Evolutionary conservation across 2,888 invertebrate species (phyloP), one percentile per base, ranked within the genome.

Genomic region (Punctoribates punctum): DNA sequence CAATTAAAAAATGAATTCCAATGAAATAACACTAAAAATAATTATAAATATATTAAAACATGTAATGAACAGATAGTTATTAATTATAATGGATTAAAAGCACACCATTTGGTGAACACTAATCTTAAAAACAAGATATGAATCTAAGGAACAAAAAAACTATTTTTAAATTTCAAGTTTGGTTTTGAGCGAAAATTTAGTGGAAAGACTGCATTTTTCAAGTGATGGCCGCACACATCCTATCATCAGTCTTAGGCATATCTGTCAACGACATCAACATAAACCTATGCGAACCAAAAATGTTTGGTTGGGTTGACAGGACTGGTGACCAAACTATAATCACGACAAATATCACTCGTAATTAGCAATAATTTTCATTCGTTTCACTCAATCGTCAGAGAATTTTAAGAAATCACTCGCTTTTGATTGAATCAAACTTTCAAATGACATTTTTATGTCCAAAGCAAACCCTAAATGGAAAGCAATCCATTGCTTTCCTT

Each of bases 141-240:
- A 42, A 42, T 42, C 42, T 42, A 11, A 42, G 11, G 13, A 42
- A 42, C 42, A 42, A 42, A 42, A 42, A 42, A 51, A 20, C n/a
- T 51, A 20, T 51, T 20, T 51, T 51, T 20, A 51, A 51, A 51
- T 20, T n/a, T 51, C 20, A 20, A 51, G 51, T 20, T 51, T 20
- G 9, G 20, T 51, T 51, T 62, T 17, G 23, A 27, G 29, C 27
- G 20, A 62, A 62, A 62, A 62, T 15, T 62, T 23, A 62, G 62
- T 62, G 25, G 62, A 62, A 62, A 62, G 29, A 62, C 62, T 62
- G 29, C 27, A 62, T 62, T 62, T 62, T 62, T 62, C 17, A 23
- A 17, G 25, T 27, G 20, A 29, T 27, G 15, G 25, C 62, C 62
- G 23, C 29, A 29, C 62, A 51, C 29, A 62, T 27, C 20, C 62